phyloP scores from a whole-genome alignment of 2,113 vertebrate species.

The Equus przewalskii region DNA sequence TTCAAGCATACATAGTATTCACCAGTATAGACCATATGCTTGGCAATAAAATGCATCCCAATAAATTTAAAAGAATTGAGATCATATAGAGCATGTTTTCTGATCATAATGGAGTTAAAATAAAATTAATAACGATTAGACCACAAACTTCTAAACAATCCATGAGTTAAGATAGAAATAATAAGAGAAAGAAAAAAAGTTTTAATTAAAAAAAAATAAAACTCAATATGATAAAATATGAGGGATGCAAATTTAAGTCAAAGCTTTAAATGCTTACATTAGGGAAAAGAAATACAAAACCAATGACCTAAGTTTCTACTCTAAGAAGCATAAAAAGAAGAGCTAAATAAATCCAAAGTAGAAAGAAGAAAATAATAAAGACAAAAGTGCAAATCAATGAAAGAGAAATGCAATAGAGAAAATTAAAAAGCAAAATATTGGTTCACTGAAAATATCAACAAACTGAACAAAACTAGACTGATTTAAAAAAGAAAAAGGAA shows the following conservation, averaged over 20 bases:
- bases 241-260: background rate
- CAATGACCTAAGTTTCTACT: background rate
- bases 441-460: background rate
- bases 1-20: background rate
- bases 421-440: background rate
- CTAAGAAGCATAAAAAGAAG: background rate
- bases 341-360: background rate
- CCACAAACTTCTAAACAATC: too few relatives aligned
- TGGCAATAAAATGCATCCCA: background rate
- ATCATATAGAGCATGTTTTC: too few relatives aligned
- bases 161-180: background rate
- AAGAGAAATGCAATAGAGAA: background rate
- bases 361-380: background rate
- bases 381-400: background rate
- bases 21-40: background rate
- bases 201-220: background rate
- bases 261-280: background rate
- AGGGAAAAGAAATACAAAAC: background rate
- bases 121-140: too few relatives aligned
- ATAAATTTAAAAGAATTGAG: background rate
- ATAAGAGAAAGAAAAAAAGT: background rate
- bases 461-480: background rate
- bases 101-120: too few relatives aligned
- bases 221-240: background rate
- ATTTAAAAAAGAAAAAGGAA: background rate